Evolutionary conservation across 1,140 invertebrate genomes (phyloP), one percentile per base, ranked within the genome.

Genomic region (Drosophila lini): DNA sequence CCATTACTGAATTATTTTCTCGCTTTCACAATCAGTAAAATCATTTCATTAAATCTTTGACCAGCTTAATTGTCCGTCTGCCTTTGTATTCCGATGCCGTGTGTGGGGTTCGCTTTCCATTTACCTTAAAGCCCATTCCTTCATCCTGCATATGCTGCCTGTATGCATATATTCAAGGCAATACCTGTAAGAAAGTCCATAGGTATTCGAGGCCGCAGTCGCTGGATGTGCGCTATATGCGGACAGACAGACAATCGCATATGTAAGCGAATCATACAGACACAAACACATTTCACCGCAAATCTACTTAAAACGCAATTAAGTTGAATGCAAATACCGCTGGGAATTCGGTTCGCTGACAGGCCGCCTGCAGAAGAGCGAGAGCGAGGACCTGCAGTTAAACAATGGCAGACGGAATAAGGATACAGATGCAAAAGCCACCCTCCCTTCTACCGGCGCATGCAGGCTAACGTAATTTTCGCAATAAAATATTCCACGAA

Each of bases 251-350:
- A 59, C 38, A 69, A 38, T 48, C 50, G 60, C 32, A 77, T 34
- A 59, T 71, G 41, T 57, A 57, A 62, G 61, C 42, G 52, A 25
- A 47, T 47, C 25, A 31, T 32, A 41, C 45, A 61, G 36, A 69
- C 44, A 70, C 52, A 70, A 42, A 77, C 42, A 78, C 57, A 89
- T 78, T 79, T 69, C 77, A 73, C 83, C 77, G 81, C 83, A 88
- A 88, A 88, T 88, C 84, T 89, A 88, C 83, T 88, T 88, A 88
- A 88, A 89, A 88, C 78, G 74, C 83, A 88, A 88, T 88, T 88
- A 88, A 89, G 83, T 88, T 88, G 80, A 84, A 88, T 89, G 78
- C 84, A 89, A 88, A 88, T 88, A 78, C 64, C 64, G 74, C 52
- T 75, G 74, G 69, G 60, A 64, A 76, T 55, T 65, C 55, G 56